Evolutionary conservation across 2,888 invertebrate species (phyloP), one percentile per base, ranked within the genome.

Genomic region (Anodontia alba): DNA sequence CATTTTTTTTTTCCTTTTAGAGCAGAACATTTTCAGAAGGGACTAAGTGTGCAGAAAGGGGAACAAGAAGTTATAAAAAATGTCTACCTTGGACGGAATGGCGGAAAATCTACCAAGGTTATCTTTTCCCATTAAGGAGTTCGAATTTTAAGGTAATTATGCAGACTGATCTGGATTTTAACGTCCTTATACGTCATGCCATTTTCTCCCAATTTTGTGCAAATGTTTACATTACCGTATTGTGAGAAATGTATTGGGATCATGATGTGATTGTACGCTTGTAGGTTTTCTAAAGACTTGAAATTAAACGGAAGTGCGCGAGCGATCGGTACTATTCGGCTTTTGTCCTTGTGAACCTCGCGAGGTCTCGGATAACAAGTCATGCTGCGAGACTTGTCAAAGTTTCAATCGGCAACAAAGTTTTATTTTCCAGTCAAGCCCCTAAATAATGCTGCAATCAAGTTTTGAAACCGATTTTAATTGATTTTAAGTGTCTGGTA

Each of bases 281-380:
- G 10, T 2, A 54, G 7, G 26, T 23, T 54, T 54, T 54, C 26
- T 62, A 33, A 33, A 17, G 33, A 33, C 29, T 17, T 23, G 62
- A 62, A 62, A 62, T 62, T 62, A 62, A 62, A 62, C 62, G 62
- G 62, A 62, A 62, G 62, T 33, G 62, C 62, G 62, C 62, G 62
- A 62, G 62, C 62, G 33, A 33, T 8, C 1, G 23, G 2, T 62
- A 31, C 33, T 62, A 62, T n/a, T 29, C 17, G 5, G 20, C 33
- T 20, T 29, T 62, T 62, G 62, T 62, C 33, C 12, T 17, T 1
- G 20, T 62, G 33, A 62, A 33, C 33, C 31, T 62, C 62, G 33
- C 33, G 62, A 23, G 62, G 33, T 62, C 62, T 62, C 62, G 62
- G 31, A 62, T 62, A 62, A 33, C 62, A 62, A 17, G 62, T 20